These are phyloP conservation scores for Euschistus heros DNA, from an alignment of 1,140 invertebrate genomes.

Conservation along the genomic window DNA sequence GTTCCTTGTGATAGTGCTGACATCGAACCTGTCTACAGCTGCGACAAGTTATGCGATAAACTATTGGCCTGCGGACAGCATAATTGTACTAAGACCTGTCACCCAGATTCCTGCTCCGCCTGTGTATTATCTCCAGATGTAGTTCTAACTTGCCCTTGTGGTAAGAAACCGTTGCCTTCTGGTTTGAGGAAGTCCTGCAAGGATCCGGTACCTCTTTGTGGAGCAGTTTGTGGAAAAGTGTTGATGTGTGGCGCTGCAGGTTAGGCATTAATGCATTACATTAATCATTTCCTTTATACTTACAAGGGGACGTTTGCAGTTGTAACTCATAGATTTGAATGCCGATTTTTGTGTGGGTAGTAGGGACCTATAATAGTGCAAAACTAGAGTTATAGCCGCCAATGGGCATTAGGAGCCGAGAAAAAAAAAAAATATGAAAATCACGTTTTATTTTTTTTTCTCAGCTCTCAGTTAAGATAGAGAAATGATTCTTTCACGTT, in stretches of 20 bases:
- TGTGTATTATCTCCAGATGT: slow-evolving; percentile 52
- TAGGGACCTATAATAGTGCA: too few relatives aligned
- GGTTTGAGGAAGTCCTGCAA: slow-evolving; percentile 53
- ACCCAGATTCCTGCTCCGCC: slow-evolving; percentile 42
- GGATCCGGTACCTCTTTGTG: slow-evolving; percentile 79
- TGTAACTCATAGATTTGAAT: too few relatives aligned
- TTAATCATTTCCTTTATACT: too few relatives aligned
- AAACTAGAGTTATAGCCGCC: too few relatives aligned
- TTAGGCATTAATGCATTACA: slow-evolving; percentile 29
- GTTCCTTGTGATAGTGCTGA: slow-evolving; percentile 39
- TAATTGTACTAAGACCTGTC: slow-evolving; percentile 59
- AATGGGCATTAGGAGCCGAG: too few relatives aligned
- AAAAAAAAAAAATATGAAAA: too few relatives aligned
- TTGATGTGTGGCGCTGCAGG: slow-evolving; percentile 69
- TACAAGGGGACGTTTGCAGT: too few relatives aligned
- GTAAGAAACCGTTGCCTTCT: slow-evolving; percentile 48
- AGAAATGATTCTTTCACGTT: too few relatives aligned
- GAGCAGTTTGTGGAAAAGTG: slow-evolving; percentile 61
- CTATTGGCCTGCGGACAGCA: slow-evolving; percentile 65
- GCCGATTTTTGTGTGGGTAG: too few relatives aligned
- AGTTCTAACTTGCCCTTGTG: slow-evolving; percentile 75
- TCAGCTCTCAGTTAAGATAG: too few relatives aligned
- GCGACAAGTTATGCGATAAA: slow-evolving; percentile 56
- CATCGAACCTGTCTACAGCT: slow-evolving; percentile 40
- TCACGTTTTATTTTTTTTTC: too few relatives aligned